These are phyloP conservation scores for Schizopygopsis pylzovi DNA, from an alignment of 2,797 vertebrate species.

Conservation along the genomic window DNA sequence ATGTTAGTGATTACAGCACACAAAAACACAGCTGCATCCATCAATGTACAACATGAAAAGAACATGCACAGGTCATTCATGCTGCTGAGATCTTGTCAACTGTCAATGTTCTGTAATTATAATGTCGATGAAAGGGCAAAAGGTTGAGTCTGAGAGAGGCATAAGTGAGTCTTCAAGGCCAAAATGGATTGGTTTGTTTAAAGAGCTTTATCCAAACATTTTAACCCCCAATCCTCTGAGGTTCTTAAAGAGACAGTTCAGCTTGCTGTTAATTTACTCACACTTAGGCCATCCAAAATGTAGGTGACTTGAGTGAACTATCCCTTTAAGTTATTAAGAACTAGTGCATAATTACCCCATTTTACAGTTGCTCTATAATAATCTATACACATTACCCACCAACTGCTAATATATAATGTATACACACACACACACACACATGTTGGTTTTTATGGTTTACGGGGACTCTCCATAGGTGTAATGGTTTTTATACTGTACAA, in stretches of 20 bases:
- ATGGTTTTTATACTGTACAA: no score
- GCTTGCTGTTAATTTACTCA: background rate
- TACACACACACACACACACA: no score
- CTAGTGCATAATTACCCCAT: background rate
- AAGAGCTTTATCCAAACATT: constrained; percentile 17
- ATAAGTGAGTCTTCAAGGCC: background rate
- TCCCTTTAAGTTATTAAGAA: background rate
- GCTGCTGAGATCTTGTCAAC: background rate
- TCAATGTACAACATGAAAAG: constrained; percentile 16
- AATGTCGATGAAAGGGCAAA: background rate
- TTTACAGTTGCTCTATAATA: background rate
- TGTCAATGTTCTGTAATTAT: background rate
- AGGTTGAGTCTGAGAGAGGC: background rate
- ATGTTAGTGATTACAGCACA: constrained; percentile 74
- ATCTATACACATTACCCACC: background rate
- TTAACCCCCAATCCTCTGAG: background rate
- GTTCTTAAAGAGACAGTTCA: background rate
- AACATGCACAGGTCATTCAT: constrained; percentile 7
- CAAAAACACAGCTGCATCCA: constrained; percentile 45
- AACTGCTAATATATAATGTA: background rate
- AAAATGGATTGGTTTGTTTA: background rate
- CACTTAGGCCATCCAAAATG: background rate
- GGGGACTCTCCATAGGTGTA: no score
- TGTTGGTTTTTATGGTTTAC: no score
- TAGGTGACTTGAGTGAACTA: background rate